phyloP scores from a whole-genome alignment of 2,888 invertebrate species.

The Meiosimyza decipiens region DNA sequence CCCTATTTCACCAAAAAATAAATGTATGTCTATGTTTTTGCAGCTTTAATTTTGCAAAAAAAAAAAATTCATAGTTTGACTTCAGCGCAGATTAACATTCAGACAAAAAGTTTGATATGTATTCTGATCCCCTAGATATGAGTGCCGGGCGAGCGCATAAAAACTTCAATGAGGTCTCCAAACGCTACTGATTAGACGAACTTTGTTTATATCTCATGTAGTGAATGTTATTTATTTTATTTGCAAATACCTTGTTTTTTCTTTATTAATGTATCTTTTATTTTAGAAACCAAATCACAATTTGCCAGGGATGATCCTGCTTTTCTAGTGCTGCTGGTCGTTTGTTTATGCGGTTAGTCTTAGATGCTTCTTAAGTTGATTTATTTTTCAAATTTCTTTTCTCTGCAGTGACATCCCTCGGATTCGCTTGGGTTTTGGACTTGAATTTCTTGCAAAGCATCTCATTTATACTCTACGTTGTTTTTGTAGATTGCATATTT shows the following conservation, averaged over 20 bases:
- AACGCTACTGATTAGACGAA: too few relatives aligned
- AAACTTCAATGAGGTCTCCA: too few relatives aligned
- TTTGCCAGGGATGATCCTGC: conserved; percentile 99
- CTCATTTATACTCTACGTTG: conserved; percentile 88
- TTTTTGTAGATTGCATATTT: conserved; percentile 94
- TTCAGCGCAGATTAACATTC: too few relatives aligned
- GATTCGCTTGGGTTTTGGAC: conserved; percentile 83
- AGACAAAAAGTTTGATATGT: too few relatives aligned
- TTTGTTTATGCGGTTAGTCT: conserved; percentile 81
- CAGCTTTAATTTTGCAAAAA: too few relatives aligned
- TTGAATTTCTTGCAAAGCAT: conserved; percentile 77
- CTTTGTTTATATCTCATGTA: too few relatives aligned
- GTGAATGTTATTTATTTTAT: too few relatives aligned
- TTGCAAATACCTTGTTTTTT: neutral
- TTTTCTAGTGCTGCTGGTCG: conserved; percentile 89
- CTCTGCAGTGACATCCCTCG: conserved; percentile 86
- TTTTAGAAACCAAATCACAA: conserved; percentile 95
- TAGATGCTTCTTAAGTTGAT: neutral
- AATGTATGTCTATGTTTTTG: too few relatives aligned
- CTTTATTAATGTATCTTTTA: conserved; percentile 18
- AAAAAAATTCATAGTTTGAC: too few relatives aligned
- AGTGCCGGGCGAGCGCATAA: too few relatives aligned
- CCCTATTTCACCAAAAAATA: too few relatives aligned
- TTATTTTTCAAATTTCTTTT: conserved; percentile 6
- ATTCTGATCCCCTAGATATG: too few relatives aligned